Evolutionary conservation across 1,140 invertebrate species (phyloP).

Genomic region (Pygmarrhopalites habei): DNA sequence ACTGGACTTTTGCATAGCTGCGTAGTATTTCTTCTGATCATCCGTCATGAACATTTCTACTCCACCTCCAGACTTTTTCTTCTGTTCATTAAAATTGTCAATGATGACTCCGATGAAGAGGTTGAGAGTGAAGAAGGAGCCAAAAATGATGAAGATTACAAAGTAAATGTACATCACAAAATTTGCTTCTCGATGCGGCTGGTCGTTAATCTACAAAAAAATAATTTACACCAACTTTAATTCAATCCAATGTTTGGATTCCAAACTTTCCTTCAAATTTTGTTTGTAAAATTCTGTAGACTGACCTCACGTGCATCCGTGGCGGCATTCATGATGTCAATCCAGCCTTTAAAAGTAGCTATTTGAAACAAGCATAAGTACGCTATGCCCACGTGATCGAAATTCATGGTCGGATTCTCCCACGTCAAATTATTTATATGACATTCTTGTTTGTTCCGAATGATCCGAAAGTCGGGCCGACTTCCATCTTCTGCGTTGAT

Average conservation of each 20-base stretch:
- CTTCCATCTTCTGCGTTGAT: conserved; percentile 68
- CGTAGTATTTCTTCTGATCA: conserved; percentile 99
- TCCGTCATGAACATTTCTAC: conserved; percentile 99
- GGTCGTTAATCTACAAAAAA: conserved; percentile 77
- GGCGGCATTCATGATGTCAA: conserved; percentile 94
- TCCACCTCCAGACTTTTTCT: conserved; percentile 97
- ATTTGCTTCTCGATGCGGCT: conserved; percentile 88
- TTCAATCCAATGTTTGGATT: no score
- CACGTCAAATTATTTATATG: conserved; percentile 83
- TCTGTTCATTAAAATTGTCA: conserved; percentile 98
- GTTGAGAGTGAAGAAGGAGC: conserved; percentile 95
- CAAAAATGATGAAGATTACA: conserved; percentile 95
- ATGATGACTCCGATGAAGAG: conserved; percentile 98
- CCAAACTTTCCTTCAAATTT: neutral
- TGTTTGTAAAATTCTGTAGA: conserved; percentile 41
- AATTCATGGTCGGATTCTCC: conserved; percentile 95
- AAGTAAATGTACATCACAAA: conserved; percentile 98
- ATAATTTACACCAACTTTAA: no score
- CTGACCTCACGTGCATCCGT: conserved; percentile 87
- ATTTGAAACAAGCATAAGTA: conserved; percentile 97
- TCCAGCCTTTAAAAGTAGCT: conserved; percentile 92
- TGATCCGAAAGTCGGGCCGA: conserved; percentile 72
- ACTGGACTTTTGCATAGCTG: conserved; percentile 99
- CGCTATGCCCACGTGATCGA: conserved; percentile 95
- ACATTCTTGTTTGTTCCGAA: conserved; percentile 74